Evolutionary conservation across 2,888 invertebrate genomes (phyloP), one percentile per base, ranked within the genome.

Genomic region (Protonemura montana): DNA sequence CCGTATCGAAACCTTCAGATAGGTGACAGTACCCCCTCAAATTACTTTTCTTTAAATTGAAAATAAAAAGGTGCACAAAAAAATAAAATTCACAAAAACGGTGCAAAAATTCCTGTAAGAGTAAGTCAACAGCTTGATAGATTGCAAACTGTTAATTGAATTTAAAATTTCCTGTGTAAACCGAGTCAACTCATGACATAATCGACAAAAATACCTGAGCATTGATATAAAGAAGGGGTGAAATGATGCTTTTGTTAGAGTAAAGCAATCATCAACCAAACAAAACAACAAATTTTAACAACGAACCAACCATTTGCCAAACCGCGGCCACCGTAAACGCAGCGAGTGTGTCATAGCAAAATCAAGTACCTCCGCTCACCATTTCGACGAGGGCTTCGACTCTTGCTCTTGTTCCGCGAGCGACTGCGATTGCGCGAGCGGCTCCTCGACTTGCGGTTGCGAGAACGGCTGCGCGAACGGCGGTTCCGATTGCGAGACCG

Each of bases 371-470:
- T 78, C 26, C 27, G 28, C 78, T 28, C 27, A 78, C 78, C 28
- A 26, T 78, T 78, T 78, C 78, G 78, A 27, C 78, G 78, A 26
- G 78, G 78, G 26, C 78, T 78, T 1, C 78, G 78, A 27, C 27
- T 27, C 28, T n/a, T 10, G 78, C 78, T 78, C 78, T 78, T 78
- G 78, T 78, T 78, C 5, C 78, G 26, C 35, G 41, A 26, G 25
- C 42, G 30, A 25, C 26, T 16, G 41, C 81, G 81, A 26, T 35
- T 82, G n/a, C 82, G 82, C 82, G 28, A 29, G n/a, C 82, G 82
- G 30, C 30, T 30, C 30, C 35, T 28, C 25, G 82, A 82, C 78
- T 35, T 30, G 82, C 78, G 78, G 27, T 29, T 30, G 82, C 29
- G 26, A 5, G 82, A 35, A 13, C 82, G 82, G 42, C 26, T 41